These are phyloP conservation scores for Rhabdophis nuchalis DNA, from an alignment of 2,797 vertebrate genomes.

Conservation along the genomic window DNA sequence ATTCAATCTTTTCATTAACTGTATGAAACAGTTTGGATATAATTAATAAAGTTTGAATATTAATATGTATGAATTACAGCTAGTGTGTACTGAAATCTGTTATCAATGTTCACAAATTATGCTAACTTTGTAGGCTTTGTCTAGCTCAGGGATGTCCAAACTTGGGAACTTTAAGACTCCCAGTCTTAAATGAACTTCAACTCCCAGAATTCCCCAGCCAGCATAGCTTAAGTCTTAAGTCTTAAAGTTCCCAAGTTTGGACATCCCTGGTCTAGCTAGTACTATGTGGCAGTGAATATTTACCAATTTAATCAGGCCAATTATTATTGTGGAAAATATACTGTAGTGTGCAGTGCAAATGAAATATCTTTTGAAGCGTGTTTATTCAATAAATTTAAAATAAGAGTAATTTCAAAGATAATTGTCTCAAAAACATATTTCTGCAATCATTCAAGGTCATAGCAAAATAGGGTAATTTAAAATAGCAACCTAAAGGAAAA, in stretches of 20 bases:
- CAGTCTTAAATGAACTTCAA: no score
- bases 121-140: background rate
- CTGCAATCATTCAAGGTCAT: constrained; percentile 17
- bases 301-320: background rate
- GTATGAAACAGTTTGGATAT: background rate
- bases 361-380: background rate
- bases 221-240: no score
- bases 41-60: background rate
- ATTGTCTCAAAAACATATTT: background rate
- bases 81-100: background rate
- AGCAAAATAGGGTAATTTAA: background rate
- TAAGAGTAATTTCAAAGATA: background rate
- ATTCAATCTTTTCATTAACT: background rate
- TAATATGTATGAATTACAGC: background rate
- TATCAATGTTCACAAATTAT: background rate
- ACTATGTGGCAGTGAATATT: background rate
- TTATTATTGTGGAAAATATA: background rate
- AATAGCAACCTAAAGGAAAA: background rate
- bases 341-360: background rate
- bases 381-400: background rate
- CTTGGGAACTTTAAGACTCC: no score
- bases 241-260: no score
- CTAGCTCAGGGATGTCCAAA: no score
- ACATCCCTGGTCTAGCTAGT: background rate
- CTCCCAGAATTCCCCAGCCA: no score